A percentile compares a stretch with the other conserved stretches of the same genome.
Evolutionary conservation across 2,888 invertebrate species (phyloP).

Genomic region (Sesamia inferens): DNA sequence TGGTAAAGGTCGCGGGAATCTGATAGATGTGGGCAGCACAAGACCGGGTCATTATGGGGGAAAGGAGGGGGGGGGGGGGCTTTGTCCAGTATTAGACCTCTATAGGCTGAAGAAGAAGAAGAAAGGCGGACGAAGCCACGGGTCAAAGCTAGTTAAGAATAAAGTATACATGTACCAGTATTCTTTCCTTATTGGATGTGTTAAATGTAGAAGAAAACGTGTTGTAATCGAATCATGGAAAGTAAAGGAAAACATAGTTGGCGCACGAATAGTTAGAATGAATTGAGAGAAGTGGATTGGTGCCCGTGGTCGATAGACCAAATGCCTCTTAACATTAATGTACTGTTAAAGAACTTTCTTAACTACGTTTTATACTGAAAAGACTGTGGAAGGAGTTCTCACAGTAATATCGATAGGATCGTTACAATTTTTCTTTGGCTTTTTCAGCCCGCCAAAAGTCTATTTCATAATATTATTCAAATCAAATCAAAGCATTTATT

Average conservation of each 20-base stretch:
- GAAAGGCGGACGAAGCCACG: neutral
- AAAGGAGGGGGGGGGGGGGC: no score
- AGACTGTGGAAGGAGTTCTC: neutral
- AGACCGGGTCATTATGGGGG: no score
- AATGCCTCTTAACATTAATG: conserved; percentile 42
- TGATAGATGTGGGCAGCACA: no score
- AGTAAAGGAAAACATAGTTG: conserved; percentile 56
- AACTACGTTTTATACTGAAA: neutral
- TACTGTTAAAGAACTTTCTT: conserved; percentile 38
- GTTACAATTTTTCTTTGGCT: neutral
- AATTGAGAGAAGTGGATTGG: conserved; percentile 61
- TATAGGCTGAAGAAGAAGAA: no score
- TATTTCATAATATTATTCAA: no score
- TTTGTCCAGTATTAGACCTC: no score
- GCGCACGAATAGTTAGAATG: conserved; percentile 53
- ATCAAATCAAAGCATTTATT: no score
- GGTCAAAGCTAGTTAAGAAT: neutral
- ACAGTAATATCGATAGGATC: neutral
- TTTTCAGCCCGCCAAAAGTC: no score
- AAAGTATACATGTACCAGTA: conserved; percentile 17
- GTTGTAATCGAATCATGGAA: conserved; percentile 60
- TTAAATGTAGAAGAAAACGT: conserved; percentile 58
- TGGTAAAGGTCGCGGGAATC: no score
- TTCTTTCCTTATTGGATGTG: conserved; percentile 28
- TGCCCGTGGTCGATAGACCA: conserved; percentile 38